Conservation (phyloP, 2,888 invertebrate species). For the Orthosia gothica region DNA sequence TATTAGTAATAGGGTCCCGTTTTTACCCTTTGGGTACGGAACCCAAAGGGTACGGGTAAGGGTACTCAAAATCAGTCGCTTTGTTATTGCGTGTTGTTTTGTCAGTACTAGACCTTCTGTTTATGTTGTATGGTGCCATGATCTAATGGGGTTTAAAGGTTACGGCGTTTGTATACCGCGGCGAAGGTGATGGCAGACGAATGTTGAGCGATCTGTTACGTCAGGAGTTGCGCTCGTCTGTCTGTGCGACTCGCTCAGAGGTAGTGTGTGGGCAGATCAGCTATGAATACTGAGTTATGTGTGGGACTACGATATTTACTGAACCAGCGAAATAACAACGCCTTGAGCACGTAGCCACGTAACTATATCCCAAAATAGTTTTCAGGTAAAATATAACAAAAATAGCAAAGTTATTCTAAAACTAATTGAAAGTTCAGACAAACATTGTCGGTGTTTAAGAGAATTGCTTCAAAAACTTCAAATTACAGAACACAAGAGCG, state of each 20-base stretch:
- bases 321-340: slow-evolving; percentile 9
- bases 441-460: slow-evolving; percentile 19
- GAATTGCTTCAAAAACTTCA: slow-evolving; percentile 25
- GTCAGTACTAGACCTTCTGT: slow-evolving; percentile 16
- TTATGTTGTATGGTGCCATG: background rate
- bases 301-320: slow-evolving; percentile 18
- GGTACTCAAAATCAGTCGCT: background rate
- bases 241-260: no score
- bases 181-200: slow-evolving; percentile 15
- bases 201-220: slow-evolving; percentile 1
- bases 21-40: no score
- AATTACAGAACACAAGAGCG: slow-evolving; percentile 19
- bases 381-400: slow-evolving; percentile 16
- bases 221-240: slow-evolving; percentile 10
- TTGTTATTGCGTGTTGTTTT: no score
- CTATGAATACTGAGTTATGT: slow-evolving; percentile 1
- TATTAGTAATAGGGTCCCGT: no score
- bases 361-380: slow-evolving; percentile 20
- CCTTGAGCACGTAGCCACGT: background rate
- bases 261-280: background rate
- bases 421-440: slow-evolving; percentile 17
- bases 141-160: slow-evolving; percentile 46
- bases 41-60: no score
- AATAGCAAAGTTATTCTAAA: slow-evolving; percentile 15
- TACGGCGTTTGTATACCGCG: slow-evolving; percentile 17